Evolutionary conservation across 2,113 vertebrate genomes (phyloP).

Genomic region (Myanophis thanlyinensis): DNA sequence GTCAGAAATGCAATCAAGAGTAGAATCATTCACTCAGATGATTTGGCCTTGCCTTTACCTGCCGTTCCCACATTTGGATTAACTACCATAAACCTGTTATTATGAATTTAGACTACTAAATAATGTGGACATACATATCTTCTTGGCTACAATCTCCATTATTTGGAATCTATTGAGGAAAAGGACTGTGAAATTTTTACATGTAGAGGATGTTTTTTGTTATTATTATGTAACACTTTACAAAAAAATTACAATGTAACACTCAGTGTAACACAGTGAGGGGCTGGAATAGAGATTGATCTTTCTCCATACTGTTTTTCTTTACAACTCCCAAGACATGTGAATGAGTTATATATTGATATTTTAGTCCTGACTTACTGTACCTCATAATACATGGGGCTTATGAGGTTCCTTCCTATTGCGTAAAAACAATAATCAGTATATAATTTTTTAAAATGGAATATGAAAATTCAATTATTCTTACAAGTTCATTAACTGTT

Average conservation of each 20-base stretch:
- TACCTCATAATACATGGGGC: background rate
- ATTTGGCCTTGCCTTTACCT: background rate
- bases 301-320: background rate
- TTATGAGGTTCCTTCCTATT: background rate
- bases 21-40: background rate
- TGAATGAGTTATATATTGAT: background rate
- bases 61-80: background rate
- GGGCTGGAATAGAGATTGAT: background rate
- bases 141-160: background rate
- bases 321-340: background rate
- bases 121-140: background rate
- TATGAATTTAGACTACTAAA: background rate
- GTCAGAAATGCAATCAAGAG: background rate
- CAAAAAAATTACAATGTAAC: background rate
- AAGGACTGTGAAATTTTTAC: background rate
- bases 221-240: background rate
- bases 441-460: background rate
- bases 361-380: background rate
- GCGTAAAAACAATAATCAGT: background rate
- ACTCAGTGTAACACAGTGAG: too few relatives aligned
- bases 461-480: slow-evolving; percentile 8
- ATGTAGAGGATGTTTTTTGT: background rate
- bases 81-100: background rate
- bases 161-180: background rate
- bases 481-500: slow-evolving; percentile 28